Conservation (phyloP, 2,888 invertebrate genomes). For the Epistrophe eligans region DNA sequence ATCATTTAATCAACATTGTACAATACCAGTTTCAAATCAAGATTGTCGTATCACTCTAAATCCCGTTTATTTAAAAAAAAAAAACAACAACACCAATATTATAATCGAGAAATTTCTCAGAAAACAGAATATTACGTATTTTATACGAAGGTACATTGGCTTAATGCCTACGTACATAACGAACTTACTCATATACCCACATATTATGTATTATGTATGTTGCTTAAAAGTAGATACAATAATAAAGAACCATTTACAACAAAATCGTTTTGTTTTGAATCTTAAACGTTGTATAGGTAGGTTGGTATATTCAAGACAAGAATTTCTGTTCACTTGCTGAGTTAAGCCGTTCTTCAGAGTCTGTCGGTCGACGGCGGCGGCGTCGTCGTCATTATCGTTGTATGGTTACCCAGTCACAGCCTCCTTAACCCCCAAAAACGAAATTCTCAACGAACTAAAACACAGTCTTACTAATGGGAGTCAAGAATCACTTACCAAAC, state of each 20-base stretch:
- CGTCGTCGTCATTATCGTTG: too few relatives aligned
- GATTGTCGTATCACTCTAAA: conserved; percentile 6
- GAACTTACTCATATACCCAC: conserved; percentile 28
- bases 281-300: not conserved
- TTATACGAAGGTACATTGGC: conserved; percentile 15
- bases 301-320: conserved; percentile 44
- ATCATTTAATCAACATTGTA: not conserved
- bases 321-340: conserved; percentile 32
- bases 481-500: conserved; percentile 24
- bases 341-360: not conserved
- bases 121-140: conserved; percentile 37
- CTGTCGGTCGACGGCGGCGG: not conserved
- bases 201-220: not conserved
- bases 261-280: conserved; percentile 35
- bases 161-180: conserved; percentile 30
- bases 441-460: conserved; percentile 3
- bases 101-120: conserved; percentile 37
- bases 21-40: not conserved
- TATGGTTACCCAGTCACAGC: conserved; percentile 59
- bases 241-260: conserved; percentile 47
- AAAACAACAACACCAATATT: too few relatives aligned
- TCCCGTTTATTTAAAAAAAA: conserved; percentile 10
- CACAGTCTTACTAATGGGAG: conserved; percentile 38
- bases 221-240: conserved; percentile 13
- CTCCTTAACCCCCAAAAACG: conserved; percentile 15